Conservation (phyloP, 2,888 invertebrate genomes). For the Oscheius onirici region DNA sequence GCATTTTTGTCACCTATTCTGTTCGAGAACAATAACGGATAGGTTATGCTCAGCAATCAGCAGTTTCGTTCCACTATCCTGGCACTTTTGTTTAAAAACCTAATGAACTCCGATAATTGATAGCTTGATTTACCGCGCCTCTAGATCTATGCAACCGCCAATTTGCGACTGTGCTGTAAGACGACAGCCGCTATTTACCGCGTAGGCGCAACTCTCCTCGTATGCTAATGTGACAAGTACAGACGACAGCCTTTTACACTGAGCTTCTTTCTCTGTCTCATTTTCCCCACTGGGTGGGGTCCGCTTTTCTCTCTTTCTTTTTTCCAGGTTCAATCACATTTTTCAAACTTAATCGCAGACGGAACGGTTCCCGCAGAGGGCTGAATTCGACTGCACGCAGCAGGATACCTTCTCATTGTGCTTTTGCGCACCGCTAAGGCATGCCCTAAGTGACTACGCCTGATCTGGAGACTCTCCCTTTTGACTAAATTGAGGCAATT, state of each 20-base stretch:
- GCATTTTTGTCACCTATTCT: not conserved
- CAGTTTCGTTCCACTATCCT: not conserved
- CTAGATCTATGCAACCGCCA: constrained; percentile 26
- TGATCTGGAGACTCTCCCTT: constrained; percentile 1
- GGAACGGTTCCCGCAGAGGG: constrained; percentile 28
- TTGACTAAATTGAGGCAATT: constrained; percentile 1
- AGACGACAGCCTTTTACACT: constrained; percentile 27
- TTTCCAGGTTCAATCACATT: not conserved
- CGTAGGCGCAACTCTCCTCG: constrained; percentile 13
- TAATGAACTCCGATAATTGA: not conserved
- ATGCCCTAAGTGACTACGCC: not conserved
- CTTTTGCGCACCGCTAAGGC: constrained; percentile 8
- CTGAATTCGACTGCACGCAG: constrained; percentile 30
- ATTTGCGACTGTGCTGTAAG: constrained; percentile 30
- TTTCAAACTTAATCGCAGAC: constrained; percentile 19
- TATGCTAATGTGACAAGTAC: constrained; percentile 34
- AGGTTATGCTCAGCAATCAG: too few species aligned
- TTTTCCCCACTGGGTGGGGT: constrained; percentile 2
- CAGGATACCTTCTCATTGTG: constrained; percentile 20
- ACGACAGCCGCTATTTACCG: constrained; percentile 32
- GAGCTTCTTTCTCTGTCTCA: not conserved
- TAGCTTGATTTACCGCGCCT: not conserved
- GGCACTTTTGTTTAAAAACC: too few species aligned
- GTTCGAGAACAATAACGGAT: not conserved
- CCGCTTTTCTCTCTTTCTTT: not conserved